These are phyloP conservation scores for Ageneiosus marmoratus DNA, from an alignment of 2,113 vertebrate genomes.

Conservation along the genomic window DNA sequence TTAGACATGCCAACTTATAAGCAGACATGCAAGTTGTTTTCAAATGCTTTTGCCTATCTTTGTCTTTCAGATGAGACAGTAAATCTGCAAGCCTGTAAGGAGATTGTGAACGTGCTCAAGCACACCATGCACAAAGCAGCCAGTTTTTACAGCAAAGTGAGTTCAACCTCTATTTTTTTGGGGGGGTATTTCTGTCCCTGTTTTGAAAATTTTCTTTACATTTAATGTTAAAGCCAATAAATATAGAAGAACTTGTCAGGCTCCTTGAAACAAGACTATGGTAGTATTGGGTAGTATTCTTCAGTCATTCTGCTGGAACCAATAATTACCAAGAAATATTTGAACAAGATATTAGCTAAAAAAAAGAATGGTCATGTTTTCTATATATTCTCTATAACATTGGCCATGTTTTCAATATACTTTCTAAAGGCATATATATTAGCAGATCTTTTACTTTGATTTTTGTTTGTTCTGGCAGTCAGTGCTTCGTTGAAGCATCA, in stretches of 20 bases:
- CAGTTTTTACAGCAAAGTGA: slow-evolving; percentile 63
- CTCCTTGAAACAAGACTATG: neutral
- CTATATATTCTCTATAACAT: too few species aligned
- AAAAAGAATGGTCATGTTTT: neutral
- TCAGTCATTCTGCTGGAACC: neutral
- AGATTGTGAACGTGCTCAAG: slow-evolving; percentile 58
- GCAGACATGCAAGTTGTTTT: neutral
- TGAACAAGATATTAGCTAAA: too few species aligned
- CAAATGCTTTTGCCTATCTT: neutral
- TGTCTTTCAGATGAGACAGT: slow-evolving; percentile 33
- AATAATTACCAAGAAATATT: neutral
- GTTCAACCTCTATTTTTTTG: neutral
- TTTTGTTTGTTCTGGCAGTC: neutral
- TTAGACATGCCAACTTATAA: neutral
- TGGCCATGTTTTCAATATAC: too few species aligned
- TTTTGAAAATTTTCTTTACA: too few species aligned
- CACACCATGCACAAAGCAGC: slow-evolving; percentile 58
- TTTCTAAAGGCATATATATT: neutral
- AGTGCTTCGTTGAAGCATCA: neutral
- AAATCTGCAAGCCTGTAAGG: slow-evolving; percentile 55
- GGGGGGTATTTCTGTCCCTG: neutral
- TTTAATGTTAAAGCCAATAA: neutral
- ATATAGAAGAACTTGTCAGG: neutral
- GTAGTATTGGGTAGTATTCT: neutral
- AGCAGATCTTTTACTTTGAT: neutral